Evolutionary conservation across 2,113 vertebrate genomes (phyloP), one percentile per base, ranked within the genome.

Genomic region (Oreocharis arfaki): DNA sequence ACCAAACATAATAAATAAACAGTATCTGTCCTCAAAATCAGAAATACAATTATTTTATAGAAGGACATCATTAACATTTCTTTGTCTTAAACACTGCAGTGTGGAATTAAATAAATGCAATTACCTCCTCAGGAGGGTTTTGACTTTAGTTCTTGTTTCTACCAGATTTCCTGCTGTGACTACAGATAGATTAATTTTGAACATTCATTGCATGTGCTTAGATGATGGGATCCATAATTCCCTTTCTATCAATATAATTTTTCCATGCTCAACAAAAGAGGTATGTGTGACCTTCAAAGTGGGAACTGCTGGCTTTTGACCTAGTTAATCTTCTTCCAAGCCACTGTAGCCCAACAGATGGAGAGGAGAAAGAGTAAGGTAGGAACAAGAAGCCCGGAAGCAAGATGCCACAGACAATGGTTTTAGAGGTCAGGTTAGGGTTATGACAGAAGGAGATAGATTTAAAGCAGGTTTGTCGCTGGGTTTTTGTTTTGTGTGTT

Each of bases 371-470:
- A 47, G 41, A 19, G 68, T 27, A 79, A 93, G 18, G 52, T 56
- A 75, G 44, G 37, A 68, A 37, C 52, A 76, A 86, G 75, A 92
- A 84, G 44, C 85, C 92, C 86, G 83, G 64, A 90, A 88, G 83
- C 79, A 90, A 89, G 60, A 68, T 75, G 35, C 23, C 46, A 81
- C 52, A 69, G 41, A 68, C 69, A 87, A 60, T 69, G 83, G 69
- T 84, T 97, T 96, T 90, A 42, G 53, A 97, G 88, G 83, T 89
- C 83, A 84, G 32, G 33, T 53, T 64, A 69, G 47, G 23, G 30
- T 67, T 80, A 10, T 65, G 49, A 69, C 50, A 83, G 41, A 37
- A 90, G 27, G 52, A 79, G 8, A 35, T 1, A 82, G 21, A 35
- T 83, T 76, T 76, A 82, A 79, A 75, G n/a, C 32, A 65, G 46